Percentiles rank a stretch among this genome's conserved stretches.
phyloP scores from a whole-genome alignment of 92 coral and sea anemone species.

The Phenganax marumi region DNA sequence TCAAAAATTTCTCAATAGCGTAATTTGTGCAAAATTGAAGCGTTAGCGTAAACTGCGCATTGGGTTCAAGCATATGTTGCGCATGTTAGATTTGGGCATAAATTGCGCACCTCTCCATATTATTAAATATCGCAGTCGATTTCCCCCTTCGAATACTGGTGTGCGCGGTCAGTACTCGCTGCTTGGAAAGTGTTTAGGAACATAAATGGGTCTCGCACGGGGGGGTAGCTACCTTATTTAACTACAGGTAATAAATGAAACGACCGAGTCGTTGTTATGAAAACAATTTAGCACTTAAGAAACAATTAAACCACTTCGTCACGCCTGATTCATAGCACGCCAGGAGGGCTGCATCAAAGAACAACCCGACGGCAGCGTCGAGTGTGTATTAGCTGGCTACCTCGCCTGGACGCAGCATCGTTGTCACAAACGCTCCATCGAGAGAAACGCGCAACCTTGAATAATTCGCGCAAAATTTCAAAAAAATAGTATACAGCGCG shows the following conservation, averaged over 20 bases:
- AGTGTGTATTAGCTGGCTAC: conserved; percentile 15
- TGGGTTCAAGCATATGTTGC: too few species aligned
- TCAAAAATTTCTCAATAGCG: too few species aligned
- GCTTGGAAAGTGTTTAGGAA: conserved; percentile 16
- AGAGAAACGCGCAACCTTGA: too few species aligned
- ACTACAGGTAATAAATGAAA: conserved; percentile 44
- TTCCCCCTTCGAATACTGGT: not conserved
- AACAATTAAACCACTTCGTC: conserved; percentile 59
- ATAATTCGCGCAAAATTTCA: too few species aligned
- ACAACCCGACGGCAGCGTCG: not conserved
- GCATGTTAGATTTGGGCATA: not conserved
- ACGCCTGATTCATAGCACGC: conserved; percentile 49
- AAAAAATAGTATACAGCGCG: too few species aligned
- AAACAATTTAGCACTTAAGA: conserved; percentile 67
- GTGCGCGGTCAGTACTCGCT: not conserved
- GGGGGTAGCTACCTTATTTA: conserved; percentile 46
- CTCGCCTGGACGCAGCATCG: conserved; percentile 7
- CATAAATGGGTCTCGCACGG: conserved; percentile 39
- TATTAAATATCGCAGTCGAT: not conserved
- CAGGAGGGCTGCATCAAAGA: conserved; percentile 47
- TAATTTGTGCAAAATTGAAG: too few species aligned
- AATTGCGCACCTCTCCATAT: not conserved
- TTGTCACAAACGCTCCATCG: not conserved
- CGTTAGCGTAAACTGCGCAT: too few species aligned
- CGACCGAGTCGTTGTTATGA: conserved; percentile 58